Base-by-base conservation (phyloP, 2,888 invertebrate genomes). In the Eretmocerus hayati region DNA sequence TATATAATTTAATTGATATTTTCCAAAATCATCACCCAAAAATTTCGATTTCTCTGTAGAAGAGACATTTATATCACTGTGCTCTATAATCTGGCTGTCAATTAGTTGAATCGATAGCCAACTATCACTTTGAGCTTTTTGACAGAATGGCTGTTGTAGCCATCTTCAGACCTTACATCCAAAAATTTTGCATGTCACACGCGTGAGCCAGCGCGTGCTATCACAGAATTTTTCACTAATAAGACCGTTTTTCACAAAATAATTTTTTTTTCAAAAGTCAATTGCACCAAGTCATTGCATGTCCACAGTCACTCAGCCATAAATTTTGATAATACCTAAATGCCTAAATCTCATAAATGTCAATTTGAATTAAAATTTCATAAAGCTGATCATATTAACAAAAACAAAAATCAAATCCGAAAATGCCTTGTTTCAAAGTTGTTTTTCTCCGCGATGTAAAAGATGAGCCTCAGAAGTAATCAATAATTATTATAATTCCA, bases 201-300 rank as follows among this genome's bases (percentile, higher is more conserved):
- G 48, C 52, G 52, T 46, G 41, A 53, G 36, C 53, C 49, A 53
- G 53, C 53, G 47, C 50, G 53, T 47, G 52, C 51, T 59, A 59
- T 59, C 59, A 59, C 59, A 59, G 58, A 55, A 46, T 42, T 45
- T 56, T 56, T 53, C 48, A 56, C 52, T 56, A 56, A 51, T 50
- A 31, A 46, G 20, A 31, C 40, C 46, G 31, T 35, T 30, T 2
- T 30, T 37, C 9, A 6, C 26, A 26, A 11, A 26, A 26, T n/a
- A n/a, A n/a, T n/a, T n/a, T n/a, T 26, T 26, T 26, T 26, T 6
- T 9, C 30, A 22, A 40, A 11, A 33, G 47, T 35, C 44, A 38
- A 53, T 53, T 53, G 53, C 53, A 50, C 53, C 47, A 18, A 42
- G 47, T 42, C 50, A 47, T 32, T 36, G 38, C 3, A 15, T 16